Percentiles rank a stretch among this genome's conserved stretches.
These are phyloP conservation scores for Choreutis nemorana DNA, from an alignment of 2,888 invertebrate species.

Conservation along the genomic window DNA sequence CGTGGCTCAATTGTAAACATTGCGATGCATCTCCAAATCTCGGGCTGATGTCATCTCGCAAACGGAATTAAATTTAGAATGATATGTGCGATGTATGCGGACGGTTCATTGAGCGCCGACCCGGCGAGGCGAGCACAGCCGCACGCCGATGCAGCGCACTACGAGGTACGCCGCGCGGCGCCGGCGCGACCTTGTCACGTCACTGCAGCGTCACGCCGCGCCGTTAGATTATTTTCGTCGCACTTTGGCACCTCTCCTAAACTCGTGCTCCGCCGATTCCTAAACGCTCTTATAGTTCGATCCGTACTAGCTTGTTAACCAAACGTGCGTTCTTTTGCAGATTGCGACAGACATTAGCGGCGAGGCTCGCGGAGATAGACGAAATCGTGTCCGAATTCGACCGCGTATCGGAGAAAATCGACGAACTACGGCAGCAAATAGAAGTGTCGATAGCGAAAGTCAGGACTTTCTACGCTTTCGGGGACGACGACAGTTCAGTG, in stretches of 20 bases:
- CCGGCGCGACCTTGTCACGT: slow-evolving; percentile 59
- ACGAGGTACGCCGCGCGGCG: slow-evolving; percentile 53
- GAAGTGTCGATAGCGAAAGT: slow-evolving; percentile 73
- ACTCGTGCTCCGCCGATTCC: slow-evolving; percentile 30
- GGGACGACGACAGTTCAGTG: slow-evolving; percentile 73
- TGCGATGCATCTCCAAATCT: slow-evolving; percentile 49
- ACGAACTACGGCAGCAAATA: slow-evolving; percentile 72
- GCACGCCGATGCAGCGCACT: too few species aligned
- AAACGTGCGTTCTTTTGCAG: slow-evolving; percentile 58
- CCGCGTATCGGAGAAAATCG: slow-evolving; percentile 73
- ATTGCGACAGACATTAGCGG: slow-evolving; percentile 81
- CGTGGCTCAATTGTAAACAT: not conserved
- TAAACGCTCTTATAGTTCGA: slow-evolving; percentile 11
- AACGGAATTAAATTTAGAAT: slow-evolving; percentile 59
- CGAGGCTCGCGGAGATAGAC: slow-evolving; percentile 77
- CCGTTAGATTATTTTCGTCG: slow-evolving; percentile 58
- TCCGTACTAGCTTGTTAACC: slow-evolving; percentile 1
- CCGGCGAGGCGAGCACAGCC: slow-evolving; percentile 59
- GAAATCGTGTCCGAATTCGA: slow-evolving; percentile 81
- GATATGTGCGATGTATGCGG: slow-evolving; percentile 42
- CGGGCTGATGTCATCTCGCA: slow-evolving; percentile 59
- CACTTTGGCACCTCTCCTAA: slow-evolving; percentile 48
- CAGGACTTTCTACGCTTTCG: slow-evolving; percentile 79
- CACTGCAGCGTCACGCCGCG: slow-evolving; percentile 51
- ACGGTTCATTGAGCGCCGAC: slow-evolving; percentile 62